Base-by-base conservation (phyloP, 2,113 vertebrate genomes). In the Malaclemys terrapin region DNA sequence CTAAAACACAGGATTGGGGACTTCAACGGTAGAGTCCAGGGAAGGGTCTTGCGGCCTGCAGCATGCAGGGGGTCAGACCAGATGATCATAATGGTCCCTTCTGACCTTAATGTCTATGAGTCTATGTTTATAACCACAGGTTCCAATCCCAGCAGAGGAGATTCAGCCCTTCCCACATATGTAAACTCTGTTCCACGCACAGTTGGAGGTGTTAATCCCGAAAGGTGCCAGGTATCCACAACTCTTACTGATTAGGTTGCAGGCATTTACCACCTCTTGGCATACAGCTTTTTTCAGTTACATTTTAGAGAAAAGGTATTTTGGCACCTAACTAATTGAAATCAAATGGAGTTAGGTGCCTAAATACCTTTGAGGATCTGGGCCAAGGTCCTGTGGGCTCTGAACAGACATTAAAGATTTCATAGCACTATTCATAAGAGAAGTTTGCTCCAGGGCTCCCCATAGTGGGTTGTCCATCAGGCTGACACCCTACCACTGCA, bases 241-340 rank as follows among this genome's bases (percentile, higher is more conserved):
- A 83, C 5, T 6, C 22, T 8, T 9, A 0, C 6, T 2, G 6
- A 29, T 27, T 35, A 1, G 24, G 80, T 10, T 0, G 0, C 0
- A 53, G 62, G 82, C 29, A 6, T 87, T 85, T 0, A 0, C 20
- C 4, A 13, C 57, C 25, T 49, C 10, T 4, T 24, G 0, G 0
- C 0, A 1, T 0, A 0, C 50, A 82, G 84, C 59, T 76, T 57
- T 81, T 80, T 42, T 2, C n/a, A 12, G n/a, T 56, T 83, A 38
- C 50, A 78, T n/a, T 93, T 22, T 13, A 29, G 31, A 10, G 4
- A 24, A 86, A 65, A 65, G 62, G 14, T 35, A 65, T n/a, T 65
- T 65, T 8, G 62, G 62, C 31, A 65, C 16, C 31, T 35, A 65
- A 62, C 29, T 62, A 31, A 62, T 8, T 35, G 62, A 65, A 65